Base-by-base conservation (phyloP, 2,888 invertebrate species). In the Junonia oenone region DNA sequence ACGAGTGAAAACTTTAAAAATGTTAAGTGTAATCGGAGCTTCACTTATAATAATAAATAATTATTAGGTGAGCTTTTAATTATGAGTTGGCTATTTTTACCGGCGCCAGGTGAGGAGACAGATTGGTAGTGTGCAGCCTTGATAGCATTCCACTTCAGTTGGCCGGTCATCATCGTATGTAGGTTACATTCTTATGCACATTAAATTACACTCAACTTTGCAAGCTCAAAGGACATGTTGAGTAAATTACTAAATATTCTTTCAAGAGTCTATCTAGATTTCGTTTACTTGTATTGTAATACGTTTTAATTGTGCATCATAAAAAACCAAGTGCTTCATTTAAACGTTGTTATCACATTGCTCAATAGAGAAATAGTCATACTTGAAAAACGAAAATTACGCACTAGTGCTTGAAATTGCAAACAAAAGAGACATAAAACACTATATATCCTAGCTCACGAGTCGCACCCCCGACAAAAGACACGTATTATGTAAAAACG, bases 401-500 rank as follows among this genome's bases (percentile, higher is more conserved):
- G 22, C n/a, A 13, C n/a, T 27, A 15, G 38, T 31, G 46, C 38
- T 19, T 19, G 17, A 48, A 49, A 46, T 33, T 45, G 48, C 45
- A 47, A 58, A 45, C 49, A 58, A 49, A 58, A 47, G 43, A 51
- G 43, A 48, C 47, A 55, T 47, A 48, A 54, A 43, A 35, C 51
- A 54, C 40, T 62, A 62, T 58, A 45, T 54, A 59, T 61, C 59
- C 57, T 55, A 62, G 73, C 72, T 68, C 68, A 70, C 72, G 31
- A 26, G 70, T 72, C 69, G 65, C 76, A 80, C 79, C 88, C 85
- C 76, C 78, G 67, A 70, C 72, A 70, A 72, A 81, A 83, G 85
- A 85, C 80, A 86, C 81, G 84, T 86, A 87, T 89, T 88, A 90
- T 90, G 89, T 90, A 89, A 87, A 84, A 89, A 85, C 82, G 83